Evolutionary conservation across 2,888 invertebrate species (phyloP).

Genomic region (Formica aserva): DNA sequence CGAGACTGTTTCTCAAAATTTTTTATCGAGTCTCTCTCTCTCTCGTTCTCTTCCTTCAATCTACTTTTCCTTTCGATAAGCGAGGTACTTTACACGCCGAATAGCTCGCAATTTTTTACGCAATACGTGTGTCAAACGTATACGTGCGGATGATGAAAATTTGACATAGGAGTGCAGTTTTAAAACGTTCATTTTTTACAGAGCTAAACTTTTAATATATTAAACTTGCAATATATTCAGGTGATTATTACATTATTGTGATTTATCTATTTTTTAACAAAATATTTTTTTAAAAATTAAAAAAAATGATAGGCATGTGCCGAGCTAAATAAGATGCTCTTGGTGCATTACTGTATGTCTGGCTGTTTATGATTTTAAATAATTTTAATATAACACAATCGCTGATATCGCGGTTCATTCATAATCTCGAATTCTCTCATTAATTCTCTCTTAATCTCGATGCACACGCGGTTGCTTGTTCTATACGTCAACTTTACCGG

Average conservation of each 20-base stretch:
- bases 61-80: not conserved
- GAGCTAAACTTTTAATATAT: not conserved
- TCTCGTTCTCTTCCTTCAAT: not conserved
- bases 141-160: not conserved
- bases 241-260: not conserved
- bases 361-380: not conserved
- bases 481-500: not conserved
- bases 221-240: not conserved
- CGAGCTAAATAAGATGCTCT: not conserved
- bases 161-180: not conserved
- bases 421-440: not conserved
- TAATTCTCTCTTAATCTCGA: not conserved
- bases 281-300: not conserved
- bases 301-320: not conserved
- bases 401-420: not conserved
- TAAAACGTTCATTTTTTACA: not conserved
- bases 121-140: not conserved
- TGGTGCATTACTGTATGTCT: not conserved
- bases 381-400: not conserved
- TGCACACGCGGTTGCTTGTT: not conserved
- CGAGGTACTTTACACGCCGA: not conserved
- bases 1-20: constrained; percentile 6
- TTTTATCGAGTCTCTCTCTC: not conserved
- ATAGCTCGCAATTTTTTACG: not conserved
- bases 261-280: not conserved